Percentiles rank a stretch among this genome's conserved stretches.
These are phyloP conservation scores for Linepithema humile DNA, from an alignment of 1,140 invertebrate species.

Conservation along the genomic window DNA sequence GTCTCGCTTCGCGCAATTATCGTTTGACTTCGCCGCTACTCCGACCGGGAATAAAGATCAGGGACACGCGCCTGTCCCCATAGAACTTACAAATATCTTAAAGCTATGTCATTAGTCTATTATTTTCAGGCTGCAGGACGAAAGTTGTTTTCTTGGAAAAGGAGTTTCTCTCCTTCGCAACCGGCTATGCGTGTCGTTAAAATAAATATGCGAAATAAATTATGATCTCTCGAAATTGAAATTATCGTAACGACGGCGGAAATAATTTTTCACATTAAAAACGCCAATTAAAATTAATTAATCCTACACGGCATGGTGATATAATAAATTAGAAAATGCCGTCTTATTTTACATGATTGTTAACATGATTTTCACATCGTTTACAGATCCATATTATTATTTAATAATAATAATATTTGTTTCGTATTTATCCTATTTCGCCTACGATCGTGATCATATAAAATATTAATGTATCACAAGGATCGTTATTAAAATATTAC, in stretches of 20 bases:
- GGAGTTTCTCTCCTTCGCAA: not conserved
- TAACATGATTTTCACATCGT: not conserved
- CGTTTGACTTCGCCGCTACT: constrained; percentile 33
- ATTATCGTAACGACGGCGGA: not conserved
- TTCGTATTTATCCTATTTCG: not conserved
- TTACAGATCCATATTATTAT: not conserved
- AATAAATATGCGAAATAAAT: constrained; percentile 25
- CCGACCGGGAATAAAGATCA: constrained; percentile 39
- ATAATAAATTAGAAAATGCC: constrained; percentile 11
- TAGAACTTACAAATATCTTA: constrained; percentile 67
- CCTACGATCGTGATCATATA: not conserved
- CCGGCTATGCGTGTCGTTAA: not conserved
- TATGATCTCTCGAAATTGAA: not conserved
- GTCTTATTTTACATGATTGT: not conserved
- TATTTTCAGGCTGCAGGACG: constrained; percentile 63
- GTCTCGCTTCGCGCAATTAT: constrained; percentile 30
- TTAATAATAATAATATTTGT: constrained; percentile 8
- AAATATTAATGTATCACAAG: constrained; percentile 3
- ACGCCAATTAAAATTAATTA: not conserved
- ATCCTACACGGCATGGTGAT: not conserved
- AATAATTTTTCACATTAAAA: not conserved
- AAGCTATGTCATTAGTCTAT: constrained; percentile 63
- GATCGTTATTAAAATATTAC: not conserved
- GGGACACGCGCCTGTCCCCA: constrained; percentile 27
- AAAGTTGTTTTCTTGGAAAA: constrained; percentile 53